Evolutionary conservation across 2,113 vertebrate genomes (phyloP).

Genomic region (Neopipo cinnamomea): DNA sequence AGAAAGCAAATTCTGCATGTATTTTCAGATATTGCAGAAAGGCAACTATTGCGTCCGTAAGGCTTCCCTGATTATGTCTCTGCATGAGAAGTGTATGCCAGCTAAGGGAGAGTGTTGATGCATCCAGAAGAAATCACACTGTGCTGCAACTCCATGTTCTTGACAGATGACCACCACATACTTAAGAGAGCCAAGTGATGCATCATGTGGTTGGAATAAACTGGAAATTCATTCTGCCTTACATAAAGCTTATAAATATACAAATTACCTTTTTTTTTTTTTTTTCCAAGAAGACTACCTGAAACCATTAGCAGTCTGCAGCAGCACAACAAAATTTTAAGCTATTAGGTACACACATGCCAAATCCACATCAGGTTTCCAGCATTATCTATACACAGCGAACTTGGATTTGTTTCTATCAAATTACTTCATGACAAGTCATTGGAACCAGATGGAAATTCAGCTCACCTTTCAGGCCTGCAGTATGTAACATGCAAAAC

Average conservation of each 20-base stretch:
- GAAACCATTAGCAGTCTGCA: not conserved
- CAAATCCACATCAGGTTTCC: not conserved
- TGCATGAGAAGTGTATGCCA: not conserved
- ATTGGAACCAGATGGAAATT: not conserved
- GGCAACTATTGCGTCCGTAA: not conserved
- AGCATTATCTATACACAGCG: not conserved
- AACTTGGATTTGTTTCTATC: not conserved
- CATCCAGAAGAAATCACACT: not conserved
- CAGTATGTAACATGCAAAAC: not conserved
- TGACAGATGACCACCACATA: not conserved
- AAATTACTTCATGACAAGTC: not conserved
- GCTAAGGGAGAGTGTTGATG: not conserved
- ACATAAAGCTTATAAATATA: not conserved
- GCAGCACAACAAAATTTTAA: not conserved
- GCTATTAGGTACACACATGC: not conserved
- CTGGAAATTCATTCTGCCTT: not conserved
- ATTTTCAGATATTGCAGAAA: not conserved
- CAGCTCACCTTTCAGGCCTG: not conserved
- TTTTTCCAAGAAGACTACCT: not conserved
- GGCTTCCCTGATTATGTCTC: not conserved
- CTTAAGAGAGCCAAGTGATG: not conserved
- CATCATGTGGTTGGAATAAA: not conserved
- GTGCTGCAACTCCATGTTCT: accelerated
- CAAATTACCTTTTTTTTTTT: not conserved
- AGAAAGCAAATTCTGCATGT: not conserved